Evolutionary conservation across 37 sponge, comb jelly and placozoan species (phyloP), one percentile per base, ranked within the genome.

Genomic region (Diacarnus erythraeanus): DNA sequence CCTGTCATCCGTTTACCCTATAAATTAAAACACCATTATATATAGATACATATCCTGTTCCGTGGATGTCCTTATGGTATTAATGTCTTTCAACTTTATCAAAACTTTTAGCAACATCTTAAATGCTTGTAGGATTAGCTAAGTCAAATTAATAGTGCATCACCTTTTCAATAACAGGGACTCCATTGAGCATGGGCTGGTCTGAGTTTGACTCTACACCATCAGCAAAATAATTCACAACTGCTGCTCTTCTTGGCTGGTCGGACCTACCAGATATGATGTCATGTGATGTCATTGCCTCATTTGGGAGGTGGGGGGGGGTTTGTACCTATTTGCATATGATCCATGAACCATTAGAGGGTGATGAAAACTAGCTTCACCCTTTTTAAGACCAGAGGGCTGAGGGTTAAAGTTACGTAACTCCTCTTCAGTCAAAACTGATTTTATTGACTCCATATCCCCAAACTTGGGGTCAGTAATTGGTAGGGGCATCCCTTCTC

Each of bases 361-460:
- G 34, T 88, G 89, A 42, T 88, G 89, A 74, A 88, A 88, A 57
- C 89, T 88, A 1, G 89, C 89, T 57, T 88, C 78, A 9, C 89
- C 89, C 42, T 29, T 77, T 75, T 83, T 88, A 38, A 88, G 65
- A 35, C 43, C 35, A 3, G 78, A 69, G 3, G 89, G 83, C 26
- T 64, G 68, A 44, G 84, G 85, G 39, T 78, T 78, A 64, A 89
- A 84, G 0, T 27, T 33, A 1, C 29, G 61, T 25, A 30, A 44
- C 77, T 84, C 84, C 27, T 80, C 85, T 1, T 78, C 80, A 17
- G 81, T 88, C 79, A 89, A 71, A 21, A 79, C 77, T 10, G 1
- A 9, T 18, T 80, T 8, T 44, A 89, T 79, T 2, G 90, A 89
- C 61, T 89, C 77, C 84, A 89, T 89, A 39, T 83, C 72, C 23